Conservation (phyloP, 2,888 invertebrate species). For the Oxycera nigricornis region DNA sequence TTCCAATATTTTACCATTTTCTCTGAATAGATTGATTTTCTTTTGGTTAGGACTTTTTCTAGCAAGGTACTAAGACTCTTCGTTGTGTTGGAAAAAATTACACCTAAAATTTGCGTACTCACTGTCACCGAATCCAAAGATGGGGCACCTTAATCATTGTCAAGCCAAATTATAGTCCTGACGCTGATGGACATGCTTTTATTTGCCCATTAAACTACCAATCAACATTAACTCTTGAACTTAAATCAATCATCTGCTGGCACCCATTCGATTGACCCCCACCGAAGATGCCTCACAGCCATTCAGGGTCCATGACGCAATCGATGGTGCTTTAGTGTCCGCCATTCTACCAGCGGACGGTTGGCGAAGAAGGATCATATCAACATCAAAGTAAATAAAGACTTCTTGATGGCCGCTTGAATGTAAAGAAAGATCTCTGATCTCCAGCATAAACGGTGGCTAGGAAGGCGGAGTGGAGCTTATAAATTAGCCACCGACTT, state of each 20-base stretch:
- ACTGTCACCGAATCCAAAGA: neutral
- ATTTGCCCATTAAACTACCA: constrained; percentile 32
- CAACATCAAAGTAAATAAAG: constrained; percentile 5
- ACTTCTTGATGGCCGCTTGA: constrained; percentile 23
- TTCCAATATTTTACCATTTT: too few relatives aligned
- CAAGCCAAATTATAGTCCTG: neutral
- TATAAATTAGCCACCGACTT: constrained; percentile 1
- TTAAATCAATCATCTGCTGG: constrained; percentile 25
- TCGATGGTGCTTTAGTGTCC: constrained; percentile 10
- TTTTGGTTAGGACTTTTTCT: neutral
- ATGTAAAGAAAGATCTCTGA: neutral
- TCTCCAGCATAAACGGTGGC: neutral
- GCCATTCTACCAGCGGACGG: neutral
- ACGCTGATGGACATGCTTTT: constrained; percentile 27
- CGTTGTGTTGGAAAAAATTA: neutral
- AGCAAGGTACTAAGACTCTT: neutral
- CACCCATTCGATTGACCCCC: constrained; percentile 14
- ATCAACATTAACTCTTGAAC: constrained; percentile 26
- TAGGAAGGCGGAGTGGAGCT: neutral
- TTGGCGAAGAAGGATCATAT: constrained; percentile 20
- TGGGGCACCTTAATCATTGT: neutral
- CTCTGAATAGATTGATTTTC: too few relatives aligned
- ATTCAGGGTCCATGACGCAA: neutral
- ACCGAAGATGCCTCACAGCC: neutral
- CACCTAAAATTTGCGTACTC: neutral